Conservation (phyloP, 1,140 invertebrate species). For the Globodera rostochiensis region DNA sequence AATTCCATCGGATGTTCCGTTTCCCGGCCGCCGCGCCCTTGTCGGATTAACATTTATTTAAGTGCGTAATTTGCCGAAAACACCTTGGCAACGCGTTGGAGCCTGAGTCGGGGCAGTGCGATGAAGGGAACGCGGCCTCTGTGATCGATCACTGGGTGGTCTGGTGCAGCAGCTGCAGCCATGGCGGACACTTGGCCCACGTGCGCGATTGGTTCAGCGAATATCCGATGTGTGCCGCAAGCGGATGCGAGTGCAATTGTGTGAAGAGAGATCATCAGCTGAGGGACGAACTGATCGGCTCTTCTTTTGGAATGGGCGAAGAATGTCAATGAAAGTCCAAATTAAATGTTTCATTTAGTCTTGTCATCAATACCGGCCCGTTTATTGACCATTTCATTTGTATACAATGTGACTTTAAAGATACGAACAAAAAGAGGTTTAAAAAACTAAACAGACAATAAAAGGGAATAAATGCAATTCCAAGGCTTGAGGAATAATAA, state of each 20-base stretch:
- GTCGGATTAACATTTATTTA: neutral
- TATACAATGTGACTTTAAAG: too few relatives aligned
- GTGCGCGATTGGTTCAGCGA: conserved; percentile 43
- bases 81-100: conserved; percentile 36
- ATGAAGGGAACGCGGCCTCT: conserved; percentile 11
- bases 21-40: neutral
- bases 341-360: too few relatives aligned
- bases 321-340: neutral
- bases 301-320: neutral
- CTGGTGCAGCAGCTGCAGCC: conserved; percentile 32
- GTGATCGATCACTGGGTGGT: conserved; percentile 47
- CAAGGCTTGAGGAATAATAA: too few relatives aligned
- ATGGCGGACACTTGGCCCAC: conserved; percentile 46
- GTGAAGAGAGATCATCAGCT: conserved; percentile 29
- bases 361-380: neutral
- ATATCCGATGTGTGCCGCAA: conserved; percentile 38
- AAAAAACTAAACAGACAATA: too few relatives aligned
- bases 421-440: too few relatives aligned
- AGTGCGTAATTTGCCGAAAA: conserved; percentile 43
- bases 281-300: conserved; percentile 11
- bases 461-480: too few relatives aligned
- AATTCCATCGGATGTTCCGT: too few relatives aligned
- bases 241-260: conserved; percentile 40
- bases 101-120: conserved; percentile 21
- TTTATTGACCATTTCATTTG: too few relatives aligned